Base-by-base conservation (phyloP, 2,797 vertebrate species). In the Epinephelus awoara region DNA sequence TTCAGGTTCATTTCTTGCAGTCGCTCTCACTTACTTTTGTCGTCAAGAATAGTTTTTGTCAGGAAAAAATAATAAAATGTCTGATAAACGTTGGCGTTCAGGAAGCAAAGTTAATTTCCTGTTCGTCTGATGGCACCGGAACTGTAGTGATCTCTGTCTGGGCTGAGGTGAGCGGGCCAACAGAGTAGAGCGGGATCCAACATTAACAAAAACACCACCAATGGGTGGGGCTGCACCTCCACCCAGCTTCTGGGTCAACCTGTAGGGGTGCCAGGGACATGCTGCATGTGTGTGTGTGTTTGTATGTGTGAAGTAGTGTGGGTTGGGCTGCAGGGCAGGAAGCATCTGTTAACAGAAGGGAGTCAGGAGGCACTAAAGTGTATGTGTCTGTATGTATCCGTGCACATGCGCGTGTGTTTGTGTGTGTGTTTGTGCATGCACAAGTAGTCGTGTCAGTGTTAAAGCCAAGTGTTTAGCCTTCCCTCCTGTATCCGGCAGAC, bases 331-430 rank as follows among this genome's bases (percentile, higher is more conserved):
- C 47, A 44, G 72, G 75, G 84, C 89, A 93, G 91, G 92, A 94
- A 93, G 90, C 93, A 94, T 94, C 93, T 94, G 93, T 91, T 91
- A 90, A 78, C 82, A 83, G 81, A 86, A 79, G 72, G 84, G 82
- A 84, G 82, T 71, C 75, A 77, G 71, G 66, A 83, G 82, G 44
- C 72, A 59, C 54, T 49, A 56, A 34, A 62, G 66, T 86, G 75
- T 76, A 10, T 85, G 70, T 77, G 62, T 79, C 8, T 19, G 68
- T 19, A 14, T 51, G 34, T 72, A 2, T 46, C 2, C 11, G 9
- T 29, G 27, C 12, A 19, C n/a, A 12, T 66, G 15, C 25, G 18
- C 66, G 27, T 57, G 29, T 44, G 18, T 56, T 11, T 38, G 6
- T 58, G 42, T 50, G 14, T 63, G 29, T 29, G 34, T 59, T 4